phyloP scores from a whole-genome alignment of 2,888 invertebrate species.

The Kuschelorhynchus macadamiae region DNA sequence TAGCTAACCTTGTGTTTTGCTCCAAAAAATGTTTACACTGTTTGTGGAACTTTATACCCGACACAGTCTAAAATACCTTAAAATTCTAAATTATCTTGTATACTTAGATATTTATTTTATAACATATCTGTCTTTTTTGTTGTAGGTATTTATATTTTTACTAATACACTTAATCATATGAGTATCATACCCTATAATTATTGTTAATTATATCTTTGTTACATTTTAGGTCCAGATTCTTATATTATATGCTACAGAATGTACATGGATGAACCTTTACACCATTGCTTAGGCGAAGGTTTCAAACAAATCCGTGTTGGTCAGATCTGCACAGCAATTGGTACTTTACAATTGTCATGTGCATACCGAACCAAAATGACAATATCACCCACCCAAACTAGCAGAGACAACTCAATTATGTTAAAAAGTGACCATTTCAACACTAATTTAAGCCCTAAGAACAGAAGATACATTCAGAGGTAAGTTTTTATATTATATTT shows the following conservation, averaged over 20 bases:
- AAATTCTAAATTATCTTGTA: too few relatives aligned
- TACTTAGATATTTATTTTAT: too few relatives aligned
- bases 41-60: too few relatives aligned
- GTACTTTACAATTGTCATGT: constrained; percentile 85
- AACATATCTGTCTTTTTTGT: too few relatives aligned
- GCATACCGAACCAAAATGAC: constrained; percentile 93
- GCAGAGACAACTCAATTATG: constrained; percentile 81
- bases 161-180: too few relatives aligned
- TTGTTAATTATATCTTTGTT: too few relatives aligned
- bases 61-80: too few relatives aligned
- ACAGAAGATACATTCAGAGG: constrained; percentile 76
- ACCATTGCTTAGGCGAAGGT: constrained; percentile 84
- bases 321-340: constrained; percentile 85
- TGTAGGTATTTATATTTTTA: too few relatives aligned
- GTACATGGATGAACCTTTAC: constrained; percentile 84
- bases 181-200: too few relatives aligned
- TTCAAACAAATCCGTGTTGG: constrained; percentile 87
- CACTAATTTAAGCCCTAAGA: constrained; percentile 81
- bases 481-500: constrained; percentile 60
- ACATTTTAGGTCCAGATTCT: constrained; percentile 82
- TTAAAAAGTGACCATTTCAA: constrained; percentile 92
- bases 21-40: too few relatives aligned
- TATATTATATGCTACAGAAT: constrained; percentile 92
- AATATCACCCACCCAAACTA: constrained; percentile 84
- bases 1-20: too few relatives aligned